Evolutionary conservation across 2,888 invertebrate genomes (phyloP).

Genomic region (Melitaea athalia): DNA sequence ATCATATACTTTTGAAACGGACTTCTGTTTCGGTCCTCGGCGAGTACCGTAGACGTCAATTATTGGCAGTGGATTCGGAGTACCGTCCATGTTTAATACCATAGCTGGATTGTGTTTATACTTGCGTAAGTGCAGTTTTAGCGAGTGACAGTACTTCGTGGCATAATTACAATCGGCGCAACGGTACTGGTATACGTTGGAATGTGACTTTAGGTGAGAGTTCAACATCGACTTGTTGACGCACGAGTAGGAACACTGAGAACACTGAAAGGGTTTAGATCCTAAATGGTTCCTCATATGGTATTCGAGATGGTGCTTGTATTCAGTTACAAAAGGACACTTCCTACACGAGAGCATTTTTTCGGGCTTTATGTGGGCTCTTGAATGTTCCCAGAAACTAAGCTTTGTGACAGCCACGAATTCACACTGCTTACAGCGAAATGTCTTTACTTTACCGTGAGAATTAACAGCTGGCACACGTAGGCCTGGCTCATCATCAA

Average conservation of each 20-base stretch:
- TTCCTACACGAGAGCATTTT: conserved; percentile 94
- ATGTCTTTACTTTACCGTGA: conserved; percentile 92
- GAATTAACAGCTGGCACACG: conserved; percentile 86
- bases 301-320: conserved; percentile 99
- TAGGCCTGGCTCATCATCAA: conserved; percentile 82
- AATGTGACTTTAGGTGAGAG: conserved; percentile 98
- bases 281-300: conserved; percentile 97
- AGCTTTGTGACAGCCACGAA: conserved; percentile 92
- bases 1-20: conserved; percentile 67
- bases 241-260: conserved; percentile 93
- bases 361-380: conserved; percentile 95
- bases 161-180: conserved; percentile 97
- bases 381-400: conserved; percentile 96
- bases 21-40: conserved; percentile 89
- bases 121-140: conserved; percentile 96
- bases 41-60: conserved; percentile 96
- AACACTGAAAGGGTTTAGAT: conserved; percentile 97
- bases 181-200: conserved; percentile 94
- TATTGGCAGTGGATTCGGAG: conserved; percentile 92
- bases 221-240: conserved; percentile 99
- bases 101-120: conserved; percentile 95
- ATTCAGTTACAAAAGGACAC: conserved; percentile 98
- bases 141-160: conserved; percentile 98
- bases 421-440: conserved; percentile 96
- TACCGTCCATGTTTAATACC: conserved; percentile 94